These are phyloP conservation scores for Cricetomys ansorgei DNA, from an alignment of 2,113 vertebrate genomes.

Conservation along the genomic window DNA sequence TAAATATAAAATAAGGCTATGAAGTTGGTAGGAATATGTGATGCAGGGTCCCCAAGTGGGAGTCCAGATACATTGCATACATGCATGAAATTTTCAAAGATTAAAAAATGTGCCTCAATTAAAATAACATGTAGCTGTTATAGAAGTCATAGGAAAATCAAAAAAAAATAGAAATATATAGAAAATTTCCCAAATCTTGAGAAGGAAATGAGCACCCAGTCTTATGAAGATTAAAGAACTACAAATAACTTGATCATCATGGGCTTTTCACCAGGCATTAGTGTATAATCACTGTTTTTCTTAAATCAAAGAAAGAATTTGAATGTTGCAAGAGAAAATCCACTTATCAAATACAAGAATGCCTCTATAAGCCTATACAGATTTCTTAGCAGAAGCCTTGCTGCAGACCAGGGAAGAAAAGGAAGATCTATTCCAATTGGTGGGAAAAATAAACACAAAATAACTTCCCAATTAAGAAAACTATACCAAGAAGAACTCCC, in stretches of 20 bases:
- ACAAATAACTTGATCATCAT: not conserved
- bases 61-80: not conserved
- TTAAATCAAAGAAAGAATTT: not conserved
- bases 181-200: not conserved
- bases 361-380: not conserved
- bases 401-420: not conserved
- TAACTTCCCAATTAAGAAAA: not conserved
- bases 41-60: not conserved
- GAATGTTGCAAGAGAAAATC: not conserved
- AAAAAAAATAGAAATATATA: not conserved
- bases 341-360: not conserved
- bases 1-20: not conserved
- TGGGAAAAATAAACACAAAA: not conserved
- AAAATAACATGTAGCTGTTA: not conserved
- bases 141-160: not conserved
- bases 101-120: not conserved
- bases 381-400: not conserved
- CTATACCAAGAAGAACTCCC: not conserved
- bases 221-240: not conserved
- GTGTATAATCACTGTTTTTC: not conserved
- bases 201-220: not conserved
- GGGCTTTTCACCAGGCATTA: not conserved
- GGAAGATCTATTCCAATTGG: not conserved
- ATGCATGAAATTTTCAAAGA: not conserved
- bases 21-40: not conserved